Conservation (phyloP, 2,888 invertebrate species). For the Norana najaformis region DNA sequence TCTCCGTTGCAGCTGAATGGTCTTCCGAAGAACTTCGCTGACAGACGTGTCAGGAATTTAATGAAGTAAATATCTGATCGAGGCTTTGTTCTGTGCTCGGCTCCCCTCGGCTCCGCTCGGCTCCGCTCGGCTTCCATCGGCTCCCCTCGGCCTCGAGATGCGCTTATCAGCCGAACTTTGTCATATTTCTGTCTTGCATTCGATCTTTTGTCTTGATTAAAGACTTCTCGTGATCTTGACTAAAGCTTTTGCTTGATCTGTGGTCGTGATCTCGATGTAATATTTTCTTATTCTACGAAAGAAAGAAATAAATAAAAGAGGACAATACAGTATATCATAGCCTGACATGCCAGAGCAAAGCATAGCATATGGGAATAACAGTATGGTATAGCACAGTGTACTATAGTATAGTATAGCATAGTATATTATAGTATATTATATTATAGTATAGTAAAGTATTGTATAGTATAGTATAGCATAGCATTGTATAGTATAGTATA, state of each 20-base stretch:
- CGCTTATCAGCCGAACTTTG: not conserved
- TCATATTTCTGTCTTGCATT: not conserved
- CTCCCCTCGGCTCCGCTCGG: not conserved
- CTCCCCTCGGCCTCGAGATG: not conserved
- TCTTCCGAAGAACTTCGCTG: not conserved
- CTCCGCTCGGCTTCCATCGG: not conserved
- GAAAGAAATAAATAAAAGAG: not conserved
- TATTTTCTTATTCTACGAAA: not conserved
- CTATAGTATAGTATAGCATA: not conserved
- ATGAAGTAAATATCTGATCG: conserved; percentile 18
- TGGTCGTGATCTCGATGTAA: not conserved
- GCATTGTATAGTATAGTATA: no score
- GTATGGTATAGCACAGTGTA: not conserved
- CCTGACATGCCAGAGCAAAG: not conserved
- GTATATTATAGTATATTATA: no score
- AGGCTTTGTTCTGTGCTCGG: not conserved
- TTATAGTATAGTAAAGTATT: no score
- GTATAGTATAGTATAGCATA: no score
- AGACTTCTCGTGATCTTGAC: not conserved
- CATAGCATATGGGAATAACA: no score
- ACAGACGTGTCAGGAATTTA: conserved; percentile 24
- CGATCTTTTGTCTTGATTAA: not conserved
- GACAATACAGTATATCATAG: not conserved
- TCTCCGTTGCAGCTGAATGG: not conserved
- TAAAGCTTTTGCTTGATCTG: not conserved